Percentiles rank a stretch among this genome's conserved stretches.
Evolutionary conservation across 2,888 invertebrate species (phyloP).

Genomic region (Scrobipalpa atriplicella): DNA sequence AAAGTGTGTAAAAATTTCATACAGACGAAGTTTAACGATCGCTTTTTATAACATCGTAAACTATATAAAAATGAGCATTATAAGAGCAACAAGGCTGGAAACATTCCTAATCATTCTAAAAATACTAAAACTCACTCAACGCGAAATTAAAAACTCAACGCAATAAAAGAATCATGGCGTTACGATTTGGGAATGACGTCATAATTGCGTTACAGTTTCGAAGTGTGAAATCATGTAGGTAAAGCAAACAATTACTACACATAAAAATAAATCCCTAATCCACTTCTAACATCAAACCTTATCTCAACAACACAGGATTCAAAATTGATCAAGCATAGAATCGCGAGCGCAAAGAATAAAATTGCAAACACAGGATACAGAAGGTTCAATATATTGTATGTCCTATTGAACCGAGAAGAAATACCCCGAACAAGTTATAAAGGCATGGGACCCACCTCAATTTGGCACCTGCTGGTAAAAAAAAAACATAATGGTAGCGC

Average conservation of each 20-base stretch:
- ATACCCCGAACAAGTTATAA: conserved; percentile 64
- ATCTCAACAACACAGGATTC: conserved; percentile 19
- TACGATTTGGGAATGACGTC: conserved; percentile 37
- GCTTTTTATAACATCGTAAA: conserved; percentile 43
- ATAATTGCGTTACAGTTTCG: conserved; percentile 40
- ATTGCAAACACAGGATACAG: conserved; percentile 37
- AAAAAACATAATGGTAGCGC: conserved; percentile 61
- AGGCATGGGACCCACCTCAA: conserved; percentile 64
- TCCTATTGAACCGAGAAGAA: conserved; percentile 55
- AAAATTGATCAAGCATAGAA: neutral
- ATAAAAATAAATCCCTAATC: conserved; percentile 21
- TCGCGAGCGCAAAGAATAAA: conserved; percentile 28
- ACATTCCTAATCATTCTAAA: conserved; percentile 28
- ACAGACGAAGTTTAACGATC: conserved; percentile 51
- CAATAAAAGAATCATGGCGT: conserved; percentile 33
- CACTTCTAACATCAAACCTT: conserved; percentile 10
- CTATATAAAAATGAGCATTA: conserved; percentile 40
- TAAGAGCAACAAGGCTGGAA: conserved; percentile 31
- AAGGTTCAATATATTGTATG: conserved; percentile 52
- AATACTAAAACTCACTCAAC: conserved; percentile 28
- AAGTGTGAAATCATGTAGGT: conserved; percentile 60
- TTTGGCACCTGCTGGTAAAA: conserved; percentile 65
- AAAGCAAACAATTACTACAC: conserved; percentile 48
- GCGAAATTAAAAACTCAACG: neutral
- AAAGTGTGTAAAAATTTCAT: conserved; percentile 57